Conservation (phyloP, 2,113 vertebrate genomes). For the Neodontobutis hainanensis region DNA sequence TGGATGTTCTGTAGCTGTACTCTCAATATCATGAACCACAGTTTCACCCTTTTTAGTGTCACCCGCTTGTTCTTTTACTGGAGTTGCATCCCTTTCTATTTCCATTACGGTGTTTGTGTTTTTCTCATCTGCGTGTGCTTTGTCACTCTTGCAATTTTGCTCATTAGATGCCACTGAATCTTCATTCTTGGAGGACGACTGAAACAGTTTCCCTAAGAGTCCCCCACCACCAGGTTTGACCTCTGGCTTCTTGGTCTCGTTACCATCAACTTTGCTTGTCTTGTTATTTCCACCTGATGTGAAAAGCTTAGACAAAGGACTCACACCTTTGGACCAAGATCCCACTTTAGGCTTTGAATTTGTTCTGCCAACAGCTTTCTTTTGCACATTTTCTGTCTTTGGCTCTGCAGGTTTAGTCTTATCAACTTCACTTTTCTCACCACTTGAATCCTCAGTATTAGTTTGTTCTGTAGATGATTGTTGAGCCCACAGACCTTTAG, state of each 20-base stretch:
- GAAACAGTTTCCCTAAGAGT: slow-evolving; percentile 76
- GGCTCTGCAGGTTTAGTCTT: neutral
- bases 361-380: slow-evolving; percentile 38
- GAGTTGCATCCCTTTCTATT: slow-evolving; percentile 1
- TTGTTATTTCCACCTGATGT: slow-evolving; percentile 68
- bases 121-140: slow-evolving; percentile 14
- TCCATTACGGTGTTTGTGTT: neutral
- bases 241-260: slow-evolving; percentile 67
- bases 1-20: neutral
- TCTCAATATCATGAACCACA: neutral
- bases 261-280: slow-evolving; percentile 48
- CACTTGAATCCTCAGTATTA: neutral
- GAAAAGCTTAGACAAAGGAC: slow-evolving; percentile 77
- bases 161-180: slow-evolving; percentile 15
- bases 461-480: neutral
- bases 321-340: slow-evolving; percentile 75
- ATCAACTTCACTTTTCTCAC: slow-evolving; percentile 11
- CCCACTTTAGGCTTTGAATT: slow-evolving; percentile 58
- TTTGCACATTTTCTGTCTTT: slow-evolving; percentile 9
- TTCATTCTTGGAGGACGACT: slow-evolving; percentile 63
- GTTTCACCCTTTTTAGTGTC: neutral
- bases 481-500: neutral
- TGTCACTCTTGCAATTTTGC: slow-evolving; percentile 13
- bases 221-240: slow-evolving; percentile 66
- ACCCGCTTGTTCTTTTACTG: slow-evolving; percentile 19